These are phyloP conservation scores for Drosophila engyochracea DNA, from an alignment of 2,888 invertebrate species.

Conservation along the genomic window DNA sequence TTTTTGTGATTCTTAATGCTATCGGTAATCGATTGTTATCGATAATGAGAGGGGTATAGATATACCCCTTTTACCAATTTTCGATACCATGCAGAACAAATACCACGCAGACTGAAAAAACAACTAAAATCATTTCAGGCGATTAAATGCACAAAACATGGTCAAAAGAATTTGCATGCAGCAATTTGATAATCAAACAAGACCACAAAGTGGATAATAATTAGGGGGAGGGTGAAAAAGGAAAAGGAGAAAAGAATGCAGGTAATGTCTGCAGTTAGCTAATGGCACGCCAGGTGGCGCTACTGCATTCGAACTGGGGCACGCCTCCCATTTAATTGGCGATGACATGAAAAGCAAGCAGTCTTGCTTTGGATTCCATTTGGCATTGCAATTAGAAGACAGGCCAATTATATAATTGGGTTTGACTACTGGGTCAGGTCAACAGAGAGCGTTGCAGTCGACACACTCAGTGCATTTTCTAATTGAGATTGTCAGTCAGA, in stretches of 20 bases:
- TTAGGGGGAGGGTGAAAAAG: not conserved
- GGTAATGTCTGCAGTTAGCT: conserved; percentile 28
- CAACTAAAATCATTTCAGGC: conserved; percentile 9
- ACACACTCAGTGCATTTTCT: conserved; percentile 66
- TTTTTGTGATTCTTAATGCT: not conserved
- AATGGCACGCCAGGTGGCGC: conserved; percentile 53
- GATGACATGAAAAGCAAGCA: conserved; percentile 36
- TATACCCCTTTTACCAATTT: not conserved
- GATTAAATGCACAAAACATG: conserved; percentile 12
- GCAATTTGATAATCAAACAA: conserved; percentile 38
- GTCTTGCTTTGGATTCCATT: conserved; percentile 10
- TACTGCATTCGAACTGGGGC: not conserved
- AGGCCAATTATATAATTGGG: conserved; percentile 72
- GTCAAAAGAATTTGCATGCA: conserved; percentile 34
- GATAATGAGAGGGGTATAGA: not conserved
- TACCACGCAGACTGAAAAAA: conserved; percentile 3
- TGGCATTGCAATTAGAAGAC: conserved; percentile 39
- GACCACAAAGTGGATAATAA: conserved; percentile 21
- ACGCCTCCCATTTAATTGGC: conserved; percentile 52
- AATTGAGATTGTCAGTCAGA: conserved; percentile 60
- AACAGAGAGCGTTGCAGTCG: conserved; percentile 32
- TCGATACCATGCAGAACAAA: conserved; percentile 29
- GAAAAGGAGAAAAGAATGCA: conserved; percentile 23
- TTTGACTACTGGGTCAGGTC: conserved; percentile 29
- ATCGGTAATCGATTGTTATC: not conserved